phyloP scores from a whole-genome alignment of 2,113 vertebrate species.

The Pterophyllum scalare region DNA sequence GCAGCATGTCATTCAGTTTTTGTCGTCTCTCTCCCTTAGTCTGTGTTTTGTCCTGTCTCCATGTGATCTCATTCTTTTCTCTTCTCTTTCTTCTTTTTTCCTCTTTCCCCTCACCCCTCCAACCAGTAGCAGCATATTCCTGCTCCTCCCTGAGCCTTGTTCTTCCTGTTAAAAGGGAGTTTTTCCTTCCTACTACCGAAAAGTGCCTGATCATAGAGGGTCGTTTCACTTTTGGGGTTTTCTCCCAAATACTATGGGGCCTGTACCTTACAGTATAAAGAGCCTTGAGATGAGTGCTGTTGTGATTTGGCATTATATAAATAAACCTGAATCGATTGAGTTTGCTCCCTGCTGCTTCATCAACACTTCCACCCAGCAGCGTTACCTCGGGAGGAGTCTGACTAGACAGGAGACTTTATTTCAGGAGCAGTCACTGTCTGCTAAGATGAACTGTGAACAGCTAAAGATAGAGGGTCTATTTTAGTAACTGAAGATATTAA shows the following conservation, averaged over 20 bases:
- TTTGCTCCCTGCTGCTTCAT: conserved; percentile 46
- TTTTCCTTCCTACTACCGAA: background rate
- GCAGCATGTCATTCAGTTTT: too few species aligned
- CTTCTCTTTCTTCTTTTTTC: background rate
- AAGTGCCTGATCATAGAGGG: too few species aligned
- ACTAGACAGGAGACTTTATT: conserved; percentile 63
- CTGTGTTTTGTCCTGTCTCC: too few species aligned
- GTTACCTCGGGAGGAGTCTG: conserved; percentile 50
- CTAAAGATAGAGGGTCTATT: conserved; percentile 80
- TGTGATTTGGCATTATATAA: background rate
- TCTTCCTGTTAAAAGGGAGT: background rate
- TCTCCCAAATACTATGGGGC: background rate
- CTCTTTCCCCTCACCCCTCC: background rate
- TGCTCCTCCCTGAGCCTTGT: too few species aligned
- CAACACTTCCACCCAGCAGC: conserved; percentile 51
- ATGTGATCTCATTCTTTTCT: too few species aligned
- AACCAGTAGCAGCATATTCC: too few species aligned
- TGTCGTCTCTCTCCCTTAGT: too few species aligned
- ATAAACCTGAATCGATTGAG: conserved; percentile 4
- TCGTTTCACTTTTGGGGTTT: background rate
- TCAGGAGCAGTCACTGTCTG: conserved; percentile 68
- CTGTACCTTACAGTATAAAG: background rate
- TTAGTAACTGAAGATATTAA: conserved; percentile 70
- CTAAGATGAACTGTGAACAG: conserved; percentile 71
- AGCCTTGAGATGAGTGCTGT: background rate